Percentiles rank a stretch among this genome's conserved stretches.
These are phyloP conservation scores for Sycophaga agraensis DNA, from an alignment of 1,140 invertebrate genomes.

Conservation along the genomic window DNA sequence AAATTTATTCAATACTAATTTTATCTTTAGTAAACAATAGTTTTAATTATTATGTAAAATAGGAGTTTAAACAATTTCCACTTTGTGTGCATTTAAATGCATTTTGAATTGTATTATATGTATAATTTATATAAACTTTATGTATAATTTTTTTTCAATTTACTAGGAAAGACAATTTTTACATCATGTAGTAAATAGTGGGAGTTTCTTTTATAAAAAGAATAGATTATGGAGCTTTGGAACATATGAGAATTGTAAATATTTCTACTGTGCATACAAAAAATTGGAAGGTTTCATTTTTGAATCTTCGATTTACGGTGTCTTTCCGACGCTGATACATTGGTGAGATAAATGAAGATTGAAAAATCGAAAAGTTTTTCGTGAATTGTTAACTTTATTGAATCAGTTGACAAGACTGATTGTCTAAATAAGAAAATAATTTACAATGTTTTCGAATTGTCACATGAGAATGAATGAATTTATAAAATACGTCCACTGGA, in stretches of 20 bases:
- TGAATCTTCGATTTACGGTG: too few species aligned
- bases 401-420: neutral
- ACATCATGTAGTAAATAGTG: slow-evolving; percentile 18
- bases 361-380: slow-evolving; percentile 2
- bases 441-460: slow-evolving; percentile 8
- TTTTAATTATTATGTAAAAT: neutral
- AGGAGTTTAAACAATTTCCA: too few species aligned
- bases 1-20: neutral
- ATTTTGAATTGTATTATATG: slow-evolving; percentile 1
- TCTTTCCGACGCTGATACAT: too few species aligned
- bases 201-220: slow-evolving; percentile 28
- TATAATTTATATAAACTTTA: slow-evolving; percentile 30
- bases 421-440: slow-evolving; percentile 1
- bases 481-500: slow-evolving; percentile 19
- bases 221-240: slow-evolving; percentile 17
- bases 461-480: neutral
- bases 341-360: slow-evolving; percentile 12
- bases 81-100: slow-evolving; percentile 13
- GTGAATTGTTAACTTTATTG: neutral
- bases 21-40: slow-evolving; percentile 23
- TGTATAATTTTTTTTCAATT: slow-evolving; percentile 15
- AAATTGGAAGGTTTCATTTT: neutral
- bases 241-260: slow-evolving; percentile 27
- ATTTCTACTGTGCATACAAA: slow-evolving; percentile 18
- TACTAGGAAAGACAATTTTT: slow-evolving; percentile 12